A percentile compares a stretch with the other conserved stretches of the same genome.
Conservation (phyloP, 2,888 invertebrate genomes). For the Zaprionus bogoriensis region DNA sequence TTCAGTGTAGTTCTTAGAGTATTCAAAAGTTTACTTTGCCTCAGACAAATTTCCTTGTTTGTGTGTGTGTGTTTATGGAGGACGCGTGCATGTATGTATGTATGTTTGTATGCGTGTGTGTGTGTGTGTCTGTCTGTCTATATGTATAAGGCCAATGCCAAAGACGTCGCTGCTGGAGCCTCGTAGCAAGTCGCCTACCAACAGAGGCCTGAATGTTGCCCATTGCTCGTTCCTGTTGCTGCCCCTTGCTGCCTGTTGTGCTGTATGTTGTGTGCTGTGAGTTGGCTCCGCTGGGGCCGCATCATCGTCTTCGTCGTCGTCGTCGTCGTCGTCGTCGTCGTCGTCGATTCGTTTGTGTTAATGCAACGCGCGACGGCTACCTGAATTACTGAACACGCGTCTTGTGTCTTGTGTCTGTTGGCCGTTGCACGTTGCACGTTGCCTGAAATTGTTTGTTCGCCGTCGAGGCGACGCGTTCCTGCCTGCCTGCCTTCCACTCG, state of each 20-base stretch:
- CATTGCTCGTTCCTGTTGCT: background rate
- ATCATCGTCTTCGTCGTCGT: slow-evolving; percentile 28
- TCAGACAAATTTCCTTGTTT: background rate
- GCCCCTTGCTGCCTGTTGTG: background rate
- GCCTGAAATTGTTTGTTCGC: slow-evolving; percentile 77
- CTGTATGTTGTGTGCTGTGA: slow-evolving; percentile 25
- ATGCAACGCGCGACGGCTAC: slow-evolving; percentile 81
- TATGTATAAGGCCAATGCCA: slow-evolving; percentile 57
- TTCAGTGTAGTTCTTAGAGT: slow-evolving; percentile 12
- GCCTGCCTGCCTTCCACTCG: slow-evolving; percentile 8
- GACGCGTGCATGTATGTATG: slow-evolving; percentile 35
- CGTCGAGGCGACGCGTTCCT: slow-evolving; percentile 67
- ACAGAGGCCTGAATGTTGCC: slow-evolving; percentile 42
- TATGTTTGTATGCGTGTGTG: background rate
- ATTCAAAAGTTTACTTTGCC: slow-evolving; percentile 16
- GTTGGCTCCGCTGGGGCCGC: slow-evolving; percentile 50
- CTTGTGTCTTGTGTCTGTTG: slow-evolving; percentile 79
- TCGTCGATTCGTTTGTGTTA: slow-evolving; percentile 79
- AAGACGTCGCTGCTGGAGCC: slow-evolving; percentile 55
- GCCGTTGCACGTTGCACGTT: slow-evolving; percentile 31
- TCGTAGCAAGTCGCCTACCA: slow-evolving; percentile 27
- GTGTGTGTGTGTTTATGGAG: slow-evolving; percentile 54
- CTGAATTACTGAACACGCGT: slow-evolving; percentile 83
- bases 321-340: slow-evolving; percentile 24
- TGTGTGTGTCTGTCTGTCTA: background rate